phyloP scores from a whole-genome alignment of 2,797 vertebrate genomes.

The Graptemys geographica region DNA sequence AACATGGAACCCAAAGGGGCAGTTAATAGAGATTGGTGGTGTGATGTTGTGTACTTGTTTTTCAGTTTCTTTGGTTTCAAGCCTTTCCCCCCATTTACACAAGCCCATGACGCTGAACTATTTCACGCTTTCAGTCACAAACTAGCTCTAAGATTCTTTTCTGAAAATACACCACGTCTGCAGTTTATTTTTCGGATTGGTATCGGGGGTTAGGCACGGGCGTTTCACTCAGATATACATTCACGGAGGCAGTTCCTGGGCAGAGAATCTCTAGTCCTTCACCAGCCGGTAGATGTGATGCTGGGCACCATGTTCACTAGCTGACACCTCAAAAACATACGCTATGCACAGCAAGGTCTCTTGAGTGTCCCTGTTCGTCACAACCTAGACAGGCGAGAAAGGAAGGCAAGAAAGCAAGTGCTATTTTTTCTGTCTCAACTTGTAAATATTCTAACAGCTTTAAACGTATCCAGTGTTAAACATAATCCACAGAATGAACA shows the following conservation, averaged over 20 bases:
- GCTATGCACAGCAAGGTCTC: slow-evolving; percentile 84
- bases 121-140: slow-evolving; percentile 43
- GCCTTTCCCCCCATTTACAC: not conserved
- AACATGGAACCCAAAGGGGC: not conserved
- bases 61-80: not conserved
- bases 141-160: slow-evolving; percentile 69
- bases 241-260: slow-evolving; percentile 40
- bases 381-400: slow-evolving; percentile 64
- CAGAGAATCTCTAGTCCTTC: slow-evolving; percentile 78
- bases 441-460: not conserved
- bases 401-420: slow-evolving; percentile 42
- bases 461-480: not conserved
- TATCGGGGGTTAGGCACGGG: slow-evolving; percentile 54
- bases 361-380: slow-evolving; percentile 82
- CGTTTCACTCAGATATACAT: slow-evolving; percentile 63
- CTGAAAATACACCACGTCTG: slow-evolving; percentile 76
- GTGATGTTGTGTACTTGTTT: not conserved
- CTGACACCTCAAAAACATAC: slow-evolving; percentile 85
- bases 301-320: slow-evolving; percentile 82
- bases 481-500: not conserved
- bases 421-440: slow-evolving; percentile 2
- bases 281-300: slow-evolving; percentile 85
- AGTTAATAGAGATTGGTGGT: not conserved
- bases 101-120: slow-evolving; percentile 19
- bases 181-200: slow-evolving; percentile 79